These are phyloP conservation scores for Dryobota labecula DNA, from an alignment of 2,888 invertebrate species.

Conservation along the genomic window DNA sequence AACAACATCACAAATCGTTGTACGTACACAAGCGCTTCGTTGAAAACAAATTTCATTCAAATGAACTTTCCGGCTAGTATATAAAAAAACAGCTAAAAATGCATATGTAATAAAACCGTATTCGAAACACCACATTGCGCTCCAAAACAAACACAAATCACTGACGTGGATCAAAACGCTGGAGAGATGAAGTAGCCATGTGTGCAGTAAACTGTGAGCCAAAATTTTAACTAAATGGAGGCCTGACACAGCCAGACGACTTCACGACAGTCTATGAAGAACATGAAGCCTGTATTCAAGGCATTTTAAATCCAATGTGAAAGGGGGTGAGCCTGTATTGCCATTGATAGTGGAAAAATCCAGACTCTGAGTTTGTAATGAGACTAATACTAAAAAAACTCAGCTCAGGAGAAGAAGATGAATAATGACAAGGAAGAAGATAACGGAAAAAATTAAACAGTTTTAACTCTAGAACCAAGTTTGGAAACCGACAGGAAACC, in stretches of 20 bases:
- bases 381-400: background rate
- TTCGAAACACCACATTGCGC: slow-evolving; percentile 10
- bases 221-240: background rate
- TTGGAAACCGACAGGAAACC: background rate
- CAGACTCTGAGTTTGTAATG: background rate
- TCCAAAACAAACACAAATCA: slow-evolving; percentile 43
- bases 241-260: background rate
- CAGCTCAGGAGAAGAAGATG: no score
- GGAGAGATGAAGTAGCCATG: background rate
- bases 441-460: background rate
- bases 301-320: background rate
- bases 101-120: slow-evolving; percentile 18
- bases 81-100: slow-evolving; percentile 26
- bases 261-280: background rate
- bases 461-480: background rate
- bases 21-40: background rate
- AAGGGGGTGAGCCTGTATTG: background rate
- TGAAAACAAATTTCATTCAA: slow-evolving; percentile 17
- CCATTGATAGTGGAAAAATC: background rate
- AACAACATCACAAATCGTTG: slow-evolving; percentile 2
- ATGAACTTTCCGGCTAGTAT: slow-evolving; percentile 11
- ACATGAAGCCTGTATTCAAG: background rate
- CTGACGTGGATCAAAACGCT: slow-evolving; percentile 1
- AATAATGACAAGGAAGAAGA: background rate
- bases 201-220: background rate